A percentile compares a stretch with the other conserved stretches of the same genome.
Evolutionary conservation across 2,888 invertebrate species (phyloP).

Genomic region (Nipponacmea schrenckii): DNA sequence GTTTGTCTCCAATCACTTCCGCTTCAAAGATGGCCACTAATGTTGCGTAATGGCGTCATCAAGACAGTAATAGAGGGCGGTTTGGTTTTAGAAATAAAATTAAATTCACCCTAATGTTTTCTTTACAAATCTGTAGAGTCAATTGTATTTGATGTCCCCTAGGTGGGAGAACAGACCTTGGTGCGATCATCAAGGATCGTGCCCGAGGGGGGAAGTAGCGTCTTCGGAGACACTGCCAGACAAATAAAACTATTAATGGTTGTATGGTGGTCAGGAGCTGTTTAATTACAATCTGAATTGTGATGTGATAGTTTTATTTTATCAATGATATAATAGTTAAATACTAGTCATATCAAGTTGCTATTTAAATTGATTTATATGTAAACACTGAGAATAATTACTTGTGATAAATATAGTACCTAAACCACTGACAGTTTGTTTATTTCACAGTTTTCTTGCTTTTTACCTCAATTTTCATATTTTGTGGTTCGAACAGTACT

Average conservation of each 20-base stretch:
- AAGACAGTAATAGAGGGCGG: background rate
- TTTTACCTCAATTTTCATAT: too few species aligned
- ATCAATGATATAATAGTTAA: background rate
- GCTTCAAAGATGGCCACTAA: background rate
- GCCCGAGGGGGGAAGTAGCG: background rate
- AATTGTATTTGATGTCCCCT: constrained; percentile 1
- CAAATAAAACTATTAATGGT: background rate
- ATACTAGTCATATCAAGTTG: too few species aligned
- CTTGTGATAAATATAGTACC: too few species aligned
- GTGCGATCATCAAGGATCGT: background rate
- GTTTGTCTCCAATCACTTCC: constrained; percentile 5
- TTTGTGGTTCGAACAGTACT: too few species aligned
- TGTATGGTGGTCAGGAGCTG: background rate
- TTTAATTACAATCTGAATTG: background rate
- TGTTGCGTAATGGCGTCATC: background rate
- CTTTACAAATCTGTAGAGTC: background rate
- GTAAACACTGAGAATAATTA: too few species aligned
- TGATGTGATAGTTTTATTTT: background rate
- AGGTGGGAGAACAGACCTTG: background rate
- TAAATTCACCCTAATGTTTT: background rate
- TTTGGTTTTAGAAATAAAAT: background rate
- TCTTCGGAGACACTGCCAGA: background rate
- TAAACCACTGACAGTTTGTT: too few species aligned
- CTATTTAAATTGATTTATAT: too few species aligned
- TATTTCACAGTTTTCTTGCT: too few species aligned